phyloP scores from a whole-genome alignment of 2,113 vertebrate species.

The Cyanistes caeruleus region DNA sequence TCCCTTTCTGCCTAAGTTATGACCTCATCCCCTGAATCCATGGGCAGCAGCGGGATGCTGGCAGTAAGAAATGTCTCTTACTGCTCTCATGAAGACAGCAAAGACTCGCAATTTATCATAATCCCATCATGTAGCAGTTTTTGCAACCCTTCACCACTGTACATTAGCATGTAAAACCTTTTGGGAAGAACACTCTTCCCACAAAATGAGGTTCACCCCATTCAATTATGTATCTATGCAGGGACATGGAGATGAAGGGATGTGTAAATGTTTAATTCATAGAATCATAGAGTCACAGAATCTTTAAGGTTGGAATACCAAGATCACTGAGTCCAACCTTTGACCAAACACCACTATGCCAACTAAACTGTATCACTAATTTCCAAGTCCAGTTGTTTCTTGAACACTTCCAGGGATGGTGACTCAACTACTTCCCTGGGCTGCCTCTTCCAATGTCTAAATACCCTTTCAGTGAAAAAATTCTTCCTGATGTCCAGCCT shows the following conservation, averaged over 20 bases:
- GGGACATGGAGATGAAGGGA: not conserved
- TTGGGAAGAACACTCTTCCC: not conserved
- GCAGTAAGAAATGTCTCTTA: not conserved
- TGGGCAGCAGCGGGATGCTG: not conserved
- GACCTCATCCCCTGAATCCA: not conserved
- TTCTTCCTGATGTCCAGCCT: not conserved
- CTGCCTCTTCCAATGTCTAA: not conserved
- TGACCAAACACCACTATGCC: not conserved
- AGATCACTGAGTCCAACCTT: not conserved
- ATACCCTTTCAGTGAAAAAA: not conserved
- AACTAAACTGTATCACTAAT: rapidly evolving
- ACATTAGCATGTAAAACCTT: not conserved
- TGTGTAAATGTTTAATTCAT: not conserved
- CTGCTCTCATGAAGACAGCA: not conserved
- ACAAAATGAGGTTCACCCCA: not conserved
- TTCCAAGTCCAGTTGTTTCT: not conserved
- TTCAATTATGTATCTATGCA: not conserved
- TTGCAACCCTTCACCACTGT: not conserved
- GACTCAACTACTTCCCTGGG: not conserved
- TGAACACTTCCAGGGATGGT: not conserved
- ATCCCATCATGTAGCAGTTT: not conserved
- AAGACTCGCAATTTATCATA: not conserved
- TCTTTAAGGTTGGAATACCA: not conserved
- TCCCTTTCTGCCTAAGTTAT: not conserved
- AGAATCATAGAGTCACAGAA: not conserved